Evolutionary conservation across 2,113 vertebrate genomes (phyloP).

Genomic region (Scolopax mira): DNA sequence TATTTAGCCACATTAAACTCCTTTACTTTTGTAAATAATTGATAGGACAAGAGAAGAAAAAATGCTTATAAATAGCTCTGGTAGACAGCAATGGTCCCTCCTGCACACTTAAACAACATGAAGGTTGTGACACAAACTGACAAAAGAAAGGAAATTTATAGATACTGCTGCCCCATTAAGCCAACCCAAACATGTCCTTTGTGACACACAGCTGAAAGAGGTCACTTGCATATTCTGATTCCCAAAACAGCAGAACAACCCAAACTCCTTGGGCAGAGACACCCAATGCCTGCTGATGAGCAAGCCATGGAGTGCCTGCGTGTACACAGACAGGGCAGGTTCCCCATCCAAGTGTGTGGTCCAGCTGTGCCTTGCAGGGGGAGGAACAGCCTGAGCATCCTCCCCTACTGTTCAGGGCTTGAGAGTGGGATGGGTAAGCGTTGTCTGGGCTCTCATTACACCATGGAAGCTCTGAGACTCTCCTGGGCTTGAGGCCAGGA

Average conservation of each 20-base stretch:
- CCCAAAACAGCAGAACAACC: neutral
- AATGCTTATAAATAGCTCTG: neutral
- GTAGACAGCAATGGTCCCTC: neutral
- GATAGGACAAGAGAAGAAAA: conserved; percentile 9
- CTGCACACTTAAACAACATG: neutral
- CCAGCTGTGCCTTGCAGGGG: neutral
- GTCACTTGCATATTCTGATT: conserved; percentile 1
- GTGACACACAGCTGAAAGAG: neutral
- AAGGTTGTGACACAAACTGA: conserved; percentile 38
- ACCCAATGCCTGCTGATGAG: neutral
- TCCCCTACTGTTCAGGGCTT: neutral
- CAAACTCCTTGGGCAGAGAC: neutral
- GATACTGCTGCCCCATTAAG: conserved; percentile 4
- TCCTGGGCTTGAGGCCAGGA: neutral
- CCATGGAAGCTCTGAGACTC: neutral
- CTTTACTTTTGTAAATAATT: conserved; percentile 40
- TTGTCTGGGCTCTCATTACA: neutral
- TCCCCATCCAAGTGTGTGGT: neutral
- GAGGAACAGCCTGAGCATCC: neutral
- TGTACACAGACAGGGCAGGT: neutral
- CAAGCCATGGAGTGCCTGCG: neutral
- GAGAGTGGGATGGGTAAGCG: neutral
- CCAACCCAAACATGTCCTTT: conserved; percentile 48
- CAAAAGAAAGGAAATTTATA: conserved; percentile 53
- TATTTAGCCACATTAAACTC: neutral